Conservation (phyloP, 2,888 invertebrate species). For the Polyommatus iphigenia region DNA sequence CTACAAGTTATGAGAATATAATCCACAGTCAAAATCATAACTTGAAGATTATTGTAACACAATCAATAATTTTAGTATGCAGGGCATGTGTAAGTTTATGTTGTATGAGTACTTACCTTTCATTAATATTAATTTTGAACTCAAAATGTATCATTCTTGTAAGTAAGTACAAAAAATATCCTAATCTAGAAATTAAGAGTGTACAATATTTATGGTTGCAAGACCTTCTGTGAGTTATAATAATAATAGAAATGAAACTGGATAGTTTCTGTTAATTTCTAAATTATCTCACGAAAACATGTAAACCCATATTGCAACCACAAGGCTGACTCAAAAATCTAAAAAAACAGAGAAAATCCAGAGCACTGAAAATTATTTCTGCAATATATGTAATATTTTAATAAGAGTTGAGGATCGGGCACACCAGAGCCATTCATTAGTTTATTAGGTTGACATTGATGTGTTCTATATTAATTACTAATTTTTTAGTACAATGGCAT, state of each 20-base stretch:
- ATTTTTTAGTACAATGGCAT: background rate
- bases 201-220: background rate
- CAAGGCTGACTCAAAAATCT: background rate
- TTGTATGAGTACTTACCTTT: background rate
- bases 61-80: background rate
- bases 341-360: background rate
- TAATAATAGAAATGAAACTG: background rate
- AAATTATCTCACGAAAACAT: background rate
- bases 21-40: slow-evolving; percentile 40
- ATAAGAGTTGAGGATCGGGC: no score
- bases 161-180: background rate
- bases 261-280: background rate
- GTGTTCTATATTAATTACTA: background rate
- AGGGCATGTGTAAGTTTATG: background rate
- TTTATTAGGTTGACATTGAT: no score
- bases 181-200: background rate
- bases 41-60: background rate
- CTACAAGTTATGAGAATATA: slow-evolving; percentile 37
- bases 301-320: background rate
- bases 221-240: background rate
- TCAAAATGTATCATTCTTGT: background rate
- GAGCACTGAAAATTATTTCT: background rate
- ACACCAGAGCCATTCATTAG: no score
- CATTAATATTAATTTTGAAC: background rate
- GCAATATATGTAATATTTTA: no score